phyloP scores from a whole-genome alignment of 2,888 invertebrate species.

The Mesochorus sp. region DNA sequence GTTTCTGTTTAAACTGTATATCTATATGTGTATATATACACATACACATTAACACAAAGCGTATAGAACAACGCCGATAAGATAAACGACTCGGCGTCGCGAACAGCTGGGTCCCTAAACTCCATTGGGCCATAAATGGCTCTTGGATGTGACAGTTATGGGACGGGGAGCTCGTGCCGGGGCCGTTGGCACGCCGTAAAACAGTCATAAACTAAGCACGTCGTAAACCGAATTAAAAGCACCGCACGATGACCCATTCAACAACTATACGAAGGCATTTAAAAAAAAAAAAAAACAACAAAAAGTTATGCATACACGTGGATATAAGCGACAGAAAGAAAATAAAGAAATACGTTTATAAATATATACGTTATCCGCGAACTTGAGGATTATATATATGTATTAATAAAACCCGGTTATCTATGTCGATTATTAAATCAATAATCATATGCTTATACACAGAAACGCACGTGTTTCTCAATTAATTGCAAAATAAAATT shows the following conservation, averaged over 20 bases:
- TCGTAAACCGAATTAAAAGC: slow-evolving; percentile 74
- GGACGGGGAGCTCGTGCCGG: slow-evolving; percentile 77
- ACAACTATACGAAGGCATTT: slow-evolving; percentile 49
- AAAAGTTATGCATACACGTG: slow-evolving; percentile 49
- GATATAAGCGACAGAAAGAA: not conserved
- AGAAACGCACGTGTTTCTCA: not conserved
- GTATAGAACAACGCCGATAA: slow-evolving; percentile 64
- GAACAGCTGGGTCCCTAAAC: slow-evolving; percentile 72
- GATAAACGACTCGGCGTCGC: slow-evolving; percentile 69
- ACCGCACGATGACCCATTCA: slow-evolving; percentile 53
- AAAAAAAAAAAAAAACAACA: slow-evolving; percentile 44
- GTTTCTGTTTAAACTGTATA: too few species aligned
- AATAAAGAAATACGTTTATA: slow-evolving; percentile 4
- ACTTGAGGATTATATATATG: too few species aligned
- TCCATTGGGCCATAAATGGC: slow-evolving; percentile 76
- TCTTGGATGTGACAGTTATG: slow-evolving; percentile 80
- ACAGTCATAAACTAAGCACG: slow-evolving; percentile 77
- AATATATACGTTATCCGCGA: too few species aligned
- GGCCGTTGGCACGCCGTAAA: slow-evolving; percentile 77
- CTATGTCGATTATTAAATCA: not conserved
- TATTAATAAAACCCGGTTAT: too few species aligned
- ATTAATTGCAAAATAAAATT: slow-evolving; percentile 1
- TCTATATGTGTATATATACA: not conserved
- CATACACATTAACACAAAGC: not conserved
- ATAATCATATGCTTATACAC: not conserved